Conservation (phyloP, 1,140 invertebrate species). For the Drosophila neocordata region DNA sequence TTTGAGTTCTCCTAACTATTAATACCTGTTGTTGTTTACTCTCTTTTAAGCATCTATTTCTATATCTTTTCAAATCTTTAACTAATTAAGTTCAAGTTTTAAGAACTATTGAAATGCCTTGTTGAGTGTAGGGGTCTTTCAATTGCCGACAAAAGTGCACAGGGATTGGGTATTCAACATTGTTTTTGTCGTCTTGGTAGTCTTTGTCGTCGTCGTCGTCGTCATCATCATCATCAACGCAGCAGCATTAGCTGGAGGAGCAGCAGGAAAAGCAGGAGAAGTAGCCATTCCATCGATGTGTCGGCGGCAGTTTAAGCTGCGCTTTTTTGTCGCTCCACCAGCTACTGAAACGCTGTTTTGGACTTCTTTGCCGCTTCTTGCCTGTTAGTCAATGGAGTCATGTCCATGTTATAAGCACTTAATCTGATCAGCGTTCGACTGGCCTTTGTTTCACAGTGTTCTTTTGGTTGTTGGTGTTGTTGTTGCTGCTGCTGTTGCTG, state of each 20-base stretch:
- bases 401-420: constrained; percentile 80
- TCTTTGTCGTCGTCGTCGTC: constrained; percentile 19
- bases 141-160: constrained; percentile 57
- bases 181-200: constrained; percentile 6
- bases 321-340: constrained; percentile 29
- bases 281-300: constrained; percentile 45
- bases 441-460: constrained; percentile 62
- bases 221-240: constrained; percentile 19
- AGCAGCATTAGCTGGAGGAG: constrained; percentile 15
- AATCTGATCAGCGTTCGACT: constrained; percentile 61
- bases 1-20: too few relatives aligned
- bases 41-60: too few relatives aligned
- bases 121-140: constrained; percentile 24
- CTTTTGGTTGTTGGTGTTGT: too few relatives aligned
- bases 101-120: not conserved
- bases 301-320: constrained; percentile 36
- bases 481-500: not conserved
- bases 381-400: constrained; percentile 74
- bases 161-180: not conserved
- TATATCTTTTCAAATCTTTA: not conserved
- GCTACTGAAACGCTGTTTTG: constrained; percentile 6
- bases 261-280: too few relatives aligned
- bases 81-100: not conserved
- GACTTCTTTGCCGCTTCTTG: constrained; percentile 22
- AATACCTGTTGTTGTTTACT: too few relatives aligned